Conservation (phyloP, 2,888 invertebrate species). For the Proisotoma minuta region DNA sequence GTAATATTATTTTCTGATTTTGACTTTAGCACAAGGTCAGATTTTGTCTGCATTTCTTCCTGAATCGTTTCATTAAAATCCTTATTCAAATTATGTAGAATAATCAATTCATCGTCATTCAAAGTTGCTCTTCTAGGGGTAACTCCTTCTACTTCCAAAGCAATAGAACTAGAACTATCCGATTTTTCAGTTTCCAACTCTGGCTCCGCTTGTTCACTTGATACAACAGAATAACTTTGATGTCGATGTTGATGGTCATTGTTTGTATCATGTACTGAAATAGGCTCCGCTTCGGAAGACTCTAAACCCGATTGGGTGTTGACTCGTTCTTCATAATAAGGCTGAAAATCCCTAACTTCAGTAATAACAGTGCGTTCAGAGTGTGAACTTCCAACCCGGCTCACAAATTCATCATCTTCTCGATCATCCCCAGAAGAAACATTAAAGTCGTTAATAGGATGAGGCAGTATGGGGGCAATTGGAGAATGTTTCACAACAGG, state of each 20-base stretch:
- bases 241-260: not conserved
- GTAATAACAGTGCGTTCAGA: not conserved
- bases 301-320: not conserved
- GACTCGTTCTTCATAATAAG: not conserved
- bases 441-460: not conserved
- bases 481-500: not conserved
- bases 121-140: slow-evolving; percentile 3
- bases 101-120: not conserved
- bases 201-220: no score
- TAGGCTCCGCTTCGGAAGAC: not conserved
- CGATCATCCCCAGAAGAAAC: not conserved
- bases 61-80: slow-evolving; percentile 22
- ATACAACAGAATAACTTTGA: not conserved
- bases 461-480: not conserved
- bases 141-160: slow-evolving; percentile 10
- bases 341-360: no score
- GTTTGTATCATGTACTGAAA: not conserved
- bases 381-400: not conserved
- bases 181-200: no score
- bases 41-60: slow-evolving; percentile 4
- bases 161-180: slow-evolving; percentile 7
- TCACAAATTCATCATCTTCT: not conserved
- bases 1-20: slow-evolving; percentile 13
- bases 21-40: slow-evolving; percentile 18
- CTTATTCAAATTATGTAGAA: slow-evolving; percentile 8